Conservation (phyloP, 2,888 invertebrate species). For the Synanthedon formicaeformis region DNA sequence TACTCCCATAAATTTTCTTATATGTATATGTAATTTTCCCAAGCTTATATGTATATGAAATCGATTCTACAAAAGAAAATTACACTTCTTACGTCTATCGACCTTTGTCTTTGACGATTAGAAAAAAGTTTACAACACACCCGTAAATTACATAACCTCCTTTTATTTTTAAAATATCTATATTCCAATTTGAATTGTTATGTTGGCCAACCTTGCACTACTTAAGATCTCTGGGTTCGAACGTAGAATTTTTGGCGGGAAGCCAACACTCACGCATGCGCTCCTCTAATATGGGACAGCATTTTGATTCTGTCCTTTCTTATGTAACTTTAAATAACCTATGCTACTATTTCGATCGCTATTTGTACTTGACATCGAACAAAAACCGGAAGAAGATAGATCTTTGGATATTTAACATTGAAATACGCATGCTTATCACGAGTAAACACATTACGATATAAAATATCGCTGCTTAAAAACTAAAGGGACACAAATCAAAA, state of each 20-base stretch:
- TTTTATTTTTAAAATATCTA: constrained; percentile 17
- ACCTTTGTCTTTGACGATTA: too few species aligned
- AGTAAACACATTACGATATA: too few species aligned
- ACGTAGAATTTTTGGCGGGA: constrained; percentile 32
- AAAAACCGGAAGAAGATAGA: not conserved
- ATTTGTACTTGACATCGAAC: constrained; percentile 25
- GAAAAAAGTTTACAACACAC: not conserved
- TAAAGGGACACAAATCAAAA: too few species aligned
- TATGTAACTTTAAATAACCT: constrained; percentile 23
- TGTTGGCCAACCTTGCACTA: constrained; percentile 23
- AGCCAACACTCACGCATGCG: constrained; percentile 22
- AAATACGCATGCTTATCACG: too few species aligned
- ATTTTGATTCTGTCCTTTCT: constrained; percentile 15
- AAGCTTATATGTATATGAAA: too few species aligned
- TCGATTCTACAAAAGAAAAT: too few species aligned
- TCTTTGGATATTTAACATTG: not conserved
- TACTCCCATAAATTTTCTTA: too few species aligned
- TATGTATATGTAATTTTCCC: too few species aligned
- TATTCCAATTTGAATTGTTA: constrained; percentile 19
- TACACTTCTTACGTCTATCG: too few species aligned
- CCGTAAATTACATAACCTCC: constrained; percentile 12
- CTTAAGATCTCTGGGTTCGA: constrained; percentile 10
- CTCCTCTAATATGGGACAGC: constrained; percentile 20
- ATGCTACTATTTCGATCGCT: constrained; percentile 11
- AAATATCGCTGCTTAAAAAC: too few species aligned